phyloP scores from a whole-genome alignment of 2,888 invertebrate genomes.

The Drosophila antonietae region DNA sequence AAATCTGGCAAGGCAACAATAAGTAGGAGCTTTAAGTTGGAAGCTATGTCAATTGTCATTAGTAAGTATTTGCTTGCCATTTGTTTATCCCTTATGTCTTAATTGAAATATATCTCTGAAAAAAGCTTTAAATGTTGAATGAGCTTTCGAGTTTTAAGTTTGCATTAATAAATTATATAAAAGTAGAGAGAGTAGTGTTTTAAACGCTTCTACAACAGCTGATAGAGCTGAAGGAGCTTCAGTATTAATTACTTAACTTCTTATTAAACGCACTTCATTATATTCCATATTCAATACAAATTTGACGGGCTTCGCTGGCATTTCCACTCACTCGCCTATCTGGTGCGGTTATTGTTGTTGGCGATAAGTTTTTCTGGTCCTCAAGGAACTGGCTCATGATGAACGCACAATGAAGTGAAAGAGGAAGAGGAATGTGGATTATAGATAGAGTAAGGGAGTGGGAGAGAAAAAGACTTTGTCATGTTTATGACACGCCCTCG shows the following conservation, averaged over 20 bases:
- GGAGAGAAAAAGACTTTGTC: constrained; percentile 53
- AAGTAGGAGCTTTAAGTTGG: not conserved
- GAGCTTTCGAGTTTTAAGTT: too few relatives aligned
- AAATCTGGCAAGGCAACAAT: not conserved
- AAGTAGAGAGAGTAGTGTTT: too few relatives aligned
- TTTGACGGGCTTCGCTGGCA: constrained; percentile 44
- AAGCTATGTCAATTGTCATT: not conserved
- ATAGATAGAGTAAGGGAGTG: not conserved
- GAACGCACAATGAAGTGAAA: constrained; percentile 28
- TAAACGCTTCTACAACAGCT: not conserved
- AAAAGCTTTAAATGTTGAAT: not conserved
- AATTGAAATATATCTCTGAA: not conserved
- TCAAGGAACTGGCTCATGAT: constrained; percentile 53
- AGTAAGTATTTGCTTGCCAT: not conserved
- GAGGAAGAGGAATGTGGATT: not conserved
- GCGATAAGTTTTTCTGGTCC: constrained; percentile 32
- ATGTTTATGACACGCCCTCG: constrained; percentile 66
- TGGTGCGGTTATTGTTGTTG: not conserved
- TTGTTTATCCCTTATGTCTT: not conserved
- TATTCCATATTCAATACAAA: constrained; percentile 43
- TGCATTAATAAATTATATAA: too few relatives aligned
- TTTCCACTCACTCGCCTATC: constrained; percentile 5
- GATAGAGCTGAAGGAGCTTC: not conserved
- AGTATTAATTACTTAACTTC: constrained; percentile 38
- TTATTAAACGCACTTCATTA: constrained; percentile 16